Percentiles rank a stretch among this genome's conserved stretches.
These are phyloP conservation scores for Apotomis betuletana DNA, from an alignment of 2,888 invertebrate species.

Conservation along the genomic window DNA sequence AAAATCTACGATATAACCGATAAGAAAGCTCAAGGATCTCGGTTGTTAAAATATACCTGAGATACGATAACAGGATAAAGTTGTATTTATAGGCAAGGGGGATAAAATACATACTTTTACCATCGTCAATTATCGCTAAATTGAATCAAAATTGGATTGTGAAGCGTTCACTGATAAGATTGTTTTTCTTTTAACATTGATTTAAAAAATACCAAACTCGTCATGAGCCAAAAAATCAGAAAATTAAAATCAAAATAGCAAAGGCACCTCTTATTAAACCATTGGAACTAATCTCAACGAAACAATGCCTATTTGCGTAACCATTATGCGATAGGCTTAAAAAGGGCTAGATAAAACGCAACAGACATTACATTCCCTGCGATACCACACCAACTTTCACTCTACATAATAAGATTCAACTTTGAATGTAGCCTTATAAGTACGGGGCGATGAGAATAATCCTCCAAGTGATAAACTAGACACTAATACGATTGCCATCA, in stretches of 20 bases:
- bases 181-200: background rate
- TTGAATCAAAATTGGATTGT: too few relatives aligned
- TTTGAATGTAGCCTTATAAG: constrained; percentile 5
- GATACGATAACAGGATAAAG: too few relatives aligned
- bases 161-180: too few relatives aligned
- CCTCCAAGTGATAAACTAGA: constrained; percentile 38
- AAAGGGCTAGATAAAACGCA: constrained; percentile 31
- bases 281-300: constrained; percentile 30
- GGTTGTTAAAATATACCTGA: too few relatives aligned
- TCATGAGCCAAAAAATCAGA: background rate
- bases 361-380: constrained; percentile 8
- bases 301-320: constrained; percentile 39
- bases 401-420: constrained; percentile 19
- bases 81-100: too few relatives aligned
- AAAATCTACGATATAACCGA: too few relatives aligned
- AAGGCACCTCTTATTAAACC: constrained; percentile 34
- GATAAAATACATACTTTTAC: too few relatives aligned
- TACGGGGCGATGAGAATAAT: constrained; percentile 39
- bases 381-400: constrained; percentile 2
- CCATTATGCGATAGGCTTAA: constrained; percentile 37
- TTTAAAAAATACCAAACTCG: background rate
- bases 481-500: constrained; percentile 42
- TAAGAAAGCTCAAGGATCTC: too few relatives aligned
- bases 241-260: background rate
- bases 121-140: too few relatives aligned